Base-by-base conservation (phyloP, 2,888 invertebrate genomes). In the Polietes domitor region DNA sequence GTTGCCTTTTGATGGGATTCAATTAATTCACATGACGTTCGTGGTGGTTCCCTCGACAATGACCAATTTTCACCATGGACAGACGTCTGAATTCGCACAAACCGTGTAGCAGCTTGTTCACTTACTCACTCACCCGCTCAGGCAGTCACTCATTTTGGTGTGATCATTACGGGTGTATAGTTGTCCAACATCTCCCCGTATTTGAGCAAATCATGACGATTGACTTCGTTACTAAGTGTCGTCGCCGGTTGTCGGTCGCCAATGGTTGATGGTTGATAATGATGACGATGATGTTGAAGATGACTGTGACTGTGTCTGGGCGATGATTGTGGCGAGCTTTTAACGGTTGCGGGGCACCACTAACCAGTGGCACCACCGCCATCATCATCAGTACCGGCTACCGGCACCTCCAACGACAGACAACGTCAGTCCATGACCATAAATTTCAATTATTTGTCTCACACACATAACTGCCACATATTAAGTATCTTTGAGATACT, bases 381-480 rank as follows among this genome's bases (percentile, higher is more conserved):
- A 55, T 1, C 53, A 55, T 10, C 53, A 17, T 4, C 58, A 5
- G 24, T 32, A 55, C 24, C 50, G 21, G 24, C 19, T 26, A 24
- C 26, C 58, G 26, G 15, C n/a, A 61, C 17, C 61, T 28, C 28
- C 53, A 55, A 17, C 32, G 32, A 32, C 61, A 24, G 24, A 32
- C 5, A 26, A 4, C 37, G 37, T 19, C 65, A 37, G 65, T 68
- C 41, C 43, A 75, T 68, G 72, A 70, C 50, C 70, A 75, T 80
- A 72, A 72, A 80, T 80, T 83, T 83, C 75, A 80, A 80, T 80
- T 78, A 80, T 77, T 80, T 77, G 55, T 58, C 81, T 70, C 24
- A 80, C 76, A 72, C 41, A 15, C 72, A 73, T 68, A 72, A 76
- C 58, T 72, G 72, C 65, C 78, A 68, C 71, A 73, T 65, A 72